These are phyloP conservation scores for Festucalex cinctus DNA, from an alignment of 2,113 vertebrate species.

Conservation along the genomic window DNA sequence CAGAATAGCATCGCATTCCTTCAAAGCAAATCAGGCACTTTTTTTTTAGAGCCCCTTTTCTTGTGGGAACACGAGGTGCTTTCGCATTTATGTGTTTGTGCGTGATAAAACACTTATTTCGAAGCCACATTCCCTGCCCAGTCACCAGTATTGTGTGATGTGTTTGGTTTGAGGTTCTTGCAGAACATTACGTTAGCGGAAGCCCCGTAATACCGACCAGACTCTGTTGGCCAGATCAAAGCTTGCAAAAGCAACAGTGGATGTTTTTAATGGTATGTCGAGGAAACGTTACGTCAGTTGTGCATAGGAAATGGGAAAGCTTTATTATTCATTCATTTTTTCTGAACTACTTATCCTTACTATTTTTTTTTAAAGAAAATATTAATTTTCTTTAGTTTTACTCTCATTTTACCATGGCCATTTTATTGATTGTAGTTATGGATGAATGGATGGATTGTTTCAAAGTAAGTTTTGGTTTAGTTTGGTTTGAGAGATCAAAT, in stretches of 20 bases:
- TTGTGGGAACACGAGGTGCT: slow-evolving; percentile 32
- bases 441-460: too few species aligned
- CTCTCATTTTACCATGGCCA: slow-evolving; percentile 20
- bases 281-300: slow-evolving; percentile 46
- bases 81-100: slow-evolving; percentile 32
- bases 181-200: slow-evolving; percentile 52
- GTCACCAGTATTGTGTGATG: slow-evolving; percentile 48
- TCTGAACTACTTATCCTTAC: too few species aligned
- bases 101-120: slow-evolving; percentile 46
- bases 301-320: slow-evolving; percentile 38
- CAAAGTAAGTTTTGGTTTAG: too few species aligned
- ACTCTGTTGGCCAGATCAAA: slow-evolving; percentile 56
- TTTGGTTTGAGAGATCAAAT: too few species aligned
- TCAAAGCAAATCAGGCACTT: slow-evolving; percentile 52
- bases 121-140: slow-evolving; percentile 53
- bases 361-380: too few species aligned
- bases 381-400: slow-evolving; percentile 4
- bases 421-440: slow-evolving; percentile 36
- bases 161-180: slow-evolving; percentile 29
- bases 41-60: slow-evolving; percentile 13
- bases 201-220: slow-evolving; percentile 55
- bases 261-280: slow-evolving; percentile 50
- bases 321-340: neutral
- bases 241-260: slow-evolving; percentile 53
- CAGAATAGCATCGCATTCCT: slow-evolving; percentile 6